Percentiles rank a stretch among this genome's conserved stretches.
Conservation (phyloP, 2,797 vertebrate species). For the Microctenopoma stevenorrisi region DNA sequence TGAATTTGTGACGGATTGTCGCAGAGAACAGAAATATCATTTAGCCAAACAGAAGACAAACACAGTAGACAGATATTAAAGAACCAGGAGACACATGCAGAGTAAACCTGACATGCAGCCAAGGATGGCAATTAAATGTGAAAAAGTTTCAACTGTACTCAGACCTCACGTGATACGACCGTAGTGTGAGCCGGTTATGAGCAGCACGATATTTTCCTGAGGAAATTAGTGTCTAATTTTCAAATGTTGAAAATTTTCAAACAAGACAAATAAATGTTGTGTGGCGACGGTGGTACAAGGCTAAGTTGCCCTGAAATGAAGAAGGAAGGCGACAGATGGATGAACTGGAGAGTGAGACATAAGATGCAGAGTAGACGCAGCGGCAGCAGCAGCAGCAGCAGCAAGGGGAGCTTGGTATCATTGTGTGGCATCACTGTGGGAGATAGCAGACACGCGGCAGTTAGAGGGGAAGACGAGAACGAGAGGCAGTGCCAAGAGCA, state of each 20-base stretch:
- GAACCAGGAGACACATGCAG: constrained; percentile 6
- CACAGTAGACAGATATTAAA: not conserved
- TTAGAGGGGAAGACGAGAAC: constrained; percentile 65
- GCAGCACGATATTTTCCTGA: too few species aligned
- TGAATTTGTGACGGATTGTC: constrained; percentile 16
- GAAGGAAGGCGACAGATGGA: constrained; percentile 26
- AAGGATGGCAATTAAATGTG: not conserved
- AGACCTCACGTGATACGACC: too few species aligned
- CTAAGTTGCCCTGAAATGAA: constrained; percentile 8
- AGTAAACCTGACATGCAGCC: not conserved
- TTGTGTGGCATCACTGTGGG: constrained; percentile 62
- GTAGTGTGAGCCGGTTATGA: too few species aligned
- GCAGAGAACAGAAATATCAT: not conserved
- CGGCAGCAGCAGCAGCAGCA: constrained; percentile 13
- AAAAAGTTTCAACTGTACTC: not conserved
- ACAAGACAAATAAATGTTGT: not conserved
- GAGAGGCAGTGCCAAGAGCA: constrained; percentile 63
- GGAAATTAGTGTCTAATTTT: too few species aligned
- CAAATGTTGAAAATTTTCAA: too few species aligned
- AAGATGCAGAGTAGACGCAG: constrained; percentile 27
- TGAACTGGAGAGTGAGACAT: constrained; percentile 20
- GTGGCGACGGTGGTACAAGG: not conserved
- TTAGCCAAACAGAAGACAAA: constrained; percentile 12
- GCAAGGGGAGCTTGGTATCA: constrained; percentile 50
- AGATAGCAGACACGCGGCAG: constrained; percentile 58